Evolutionary conservation across 53 echinoderm and acorn worm species (phyloP), one percentile per base, ranked within the genome.

Genomic region (Temnopleurus reevesii): DNA sequence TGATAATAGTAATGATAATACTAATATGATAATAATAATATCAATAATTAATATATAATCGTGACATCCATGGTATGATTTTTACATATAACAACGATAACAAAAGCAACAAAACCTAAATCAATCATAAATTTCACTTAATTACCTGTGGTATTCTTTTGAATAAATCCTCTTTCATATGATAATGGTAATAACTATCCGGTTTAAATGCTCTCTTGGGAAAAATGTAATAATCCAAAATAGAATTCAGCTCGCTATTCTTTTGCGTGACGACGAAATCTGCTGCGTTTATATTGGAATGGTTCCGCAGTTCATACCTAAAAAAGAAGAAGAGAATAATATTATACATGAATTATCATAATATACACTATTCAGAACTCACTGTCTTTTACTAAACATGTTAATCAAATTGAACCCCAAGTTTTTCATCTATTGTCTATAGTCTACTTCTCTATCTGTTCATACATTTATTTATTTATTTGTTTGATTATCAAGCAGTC

Each of bases 211-310:
- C 5, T 2, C 17, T 13, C 31, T 82, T 82, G 15, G 82, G 55
- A 27, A 82, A 82, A 34, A 82, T 82, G 18, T 82, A 82, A 55
- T 82, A 82, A 55, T 82, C 82, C 56, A 82, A 51, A 19, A 55
- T 82, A 7, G 82, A 30, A 17, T 82, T 82, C 8, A 15, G 0
- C 0, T 21, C 56, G 23, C 56, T 82, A 34, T 31, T 82, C 6
- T 25, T 18, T 15, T 35, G 53, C 17, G 82, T 26, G 12, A 82
- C 28, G 18, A 82, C 55, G 49, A 82, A 55, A 55, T 82, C 56
- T 34, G 82, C 55, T 17, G 55, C 82, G 21, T 82, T 55, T 1
- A 82, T 82, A 1, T 82, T 82, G 1, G 82, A 82, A 13, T 82
- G 82, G 35, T 82, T 82, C 53, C 21, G 56, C 1, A 82, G 51